Conservation (phyloP, 2,113 vertebrate species). For the Calcarius ornatus region DNA sequence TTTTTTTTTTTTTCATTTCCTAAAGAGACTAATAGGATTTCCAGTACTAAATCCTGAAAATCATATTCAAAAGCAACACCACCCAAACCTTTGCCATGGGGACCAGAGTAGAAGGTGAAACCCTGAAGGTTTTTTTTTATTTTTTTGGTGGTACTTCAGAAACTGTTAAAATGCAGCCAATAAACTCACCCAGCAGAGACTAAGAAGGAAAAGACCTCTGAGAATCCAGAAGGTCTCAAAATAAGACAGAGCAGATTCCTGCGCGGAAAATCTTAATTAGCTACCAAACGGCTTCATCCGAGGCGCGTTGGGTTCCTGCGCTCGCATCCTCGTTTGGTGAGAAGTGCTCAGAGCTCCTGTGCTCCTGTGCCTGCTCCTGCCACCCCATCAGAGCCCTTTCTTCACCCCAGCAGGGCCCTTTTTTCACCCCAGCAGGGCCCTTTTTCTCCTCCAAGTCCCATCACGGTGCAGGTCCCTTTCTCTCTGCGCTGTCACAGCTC, state of each 20-base stretch:
- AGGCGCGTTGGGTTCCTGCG: not conserved
- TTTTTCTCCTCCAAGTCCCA: too few relatives aligned
- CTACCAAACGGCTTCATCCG: not conserved
- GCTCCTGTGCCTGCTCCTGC: not conserved
- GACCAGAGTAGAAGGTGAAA: not conserved
- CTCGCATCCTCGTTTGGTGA: not conserved
- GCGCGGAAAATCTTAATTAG: not conserved
- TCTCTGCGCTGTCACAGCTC: not conserved
- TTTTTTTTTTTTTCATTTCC: not conserved
- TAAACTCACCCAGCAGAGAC: not conserved
- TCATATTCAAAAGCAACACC: constrained; percentile 31
- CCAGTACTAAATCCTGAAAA: not conserved
- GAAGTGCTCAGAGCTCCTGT: not conserved
- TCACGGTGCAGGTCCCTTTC: too few relatives aligned
- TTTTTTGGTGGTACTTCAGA: not conserved
- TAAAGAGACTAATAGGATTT: constrained; percentile 37
- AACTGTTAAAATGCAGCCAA: constrained; percentile 22
- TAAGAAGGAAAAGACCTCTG: not conserved
- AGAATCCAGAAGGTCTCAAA: not conserved
- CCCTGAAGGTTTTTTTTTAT: not conserved
- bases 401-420: too few relatives aligned
- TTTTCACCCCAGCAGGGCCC: too few relatives aligned
- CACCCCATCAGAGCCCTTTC: not conserved
- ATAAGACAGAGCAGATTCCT: not conserved
- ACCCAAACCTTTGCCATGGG: not conserved